phyloP scores from a whole-genome alignment of 2,797 vertebrate species.

The Lophius americanus region DNA sequence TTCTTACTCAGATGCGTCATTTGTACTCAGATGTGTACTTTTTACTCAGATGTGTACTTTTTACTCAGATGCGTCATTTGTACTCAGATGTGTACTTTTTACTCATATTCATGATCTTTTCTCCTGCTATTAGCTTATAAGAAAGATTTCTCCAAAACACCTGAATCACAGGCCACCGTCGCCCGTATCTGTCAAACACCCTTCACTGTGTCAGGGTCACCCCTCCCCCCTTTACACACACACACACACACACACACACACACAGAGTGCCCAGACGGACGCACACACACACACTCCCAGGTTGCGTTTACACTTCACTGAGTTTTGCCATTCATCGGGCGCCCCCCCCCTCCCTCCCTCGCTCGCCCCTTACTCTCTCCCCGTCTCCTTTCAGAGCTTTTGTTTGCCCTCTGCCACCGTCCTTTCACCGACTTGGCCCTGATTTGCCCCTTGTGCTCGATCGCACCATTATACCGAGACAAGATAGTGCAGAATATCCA shows the following conservation, averaged over 20 bases:
- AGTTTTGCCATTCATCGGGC: constrained; percentile 92
- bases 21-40: too few relatives aligned
- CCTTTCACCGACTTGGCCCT: constrained; percentile 91
- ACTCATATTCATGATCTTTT: too few relatives aligned
- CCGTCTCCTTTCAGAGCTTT: constrained; percentile 90
- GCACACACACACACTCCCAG: constrained; percentile 64
- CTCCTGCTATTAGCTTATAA: too few relatives aligned
- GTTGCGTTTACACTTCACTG: constrained; percentile 97
- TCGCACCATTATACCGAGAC: constrained; percentile 74
- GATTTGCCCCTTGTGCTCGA: constrained; percentile 89
- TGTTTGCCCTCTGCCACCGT: constrained; percentile 92
- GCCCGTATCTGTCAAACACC: constrained; percentile 61
- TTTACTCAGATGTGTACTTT: too few relatives aligned
- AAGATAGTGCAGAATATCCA: constrained; percentile 75
- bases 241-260: constrained; percentile 63
- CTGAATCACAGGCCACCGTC: too few relatives aligned
- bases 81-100: too few relatives aligned
- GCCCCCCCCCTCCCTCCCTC: constrained; percentile 81
- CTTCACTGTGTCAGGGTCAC: constrained; percentile 58
- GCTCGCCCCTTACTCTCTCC: constrained; percentile 6
- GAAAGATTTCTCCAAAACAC: too few relatives aligned
- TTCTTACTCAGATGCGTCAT: too few relatives aligned
- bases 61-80: too few relatives aligned
- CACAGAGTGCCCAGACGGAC: constrained; percentile 73
- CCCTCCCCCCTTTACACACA: constrained; percentile 57